phyloP scores from a whole-genome alignment of 2,797 vertebrate species.

The Cossypha niveicapilla region DNA sequence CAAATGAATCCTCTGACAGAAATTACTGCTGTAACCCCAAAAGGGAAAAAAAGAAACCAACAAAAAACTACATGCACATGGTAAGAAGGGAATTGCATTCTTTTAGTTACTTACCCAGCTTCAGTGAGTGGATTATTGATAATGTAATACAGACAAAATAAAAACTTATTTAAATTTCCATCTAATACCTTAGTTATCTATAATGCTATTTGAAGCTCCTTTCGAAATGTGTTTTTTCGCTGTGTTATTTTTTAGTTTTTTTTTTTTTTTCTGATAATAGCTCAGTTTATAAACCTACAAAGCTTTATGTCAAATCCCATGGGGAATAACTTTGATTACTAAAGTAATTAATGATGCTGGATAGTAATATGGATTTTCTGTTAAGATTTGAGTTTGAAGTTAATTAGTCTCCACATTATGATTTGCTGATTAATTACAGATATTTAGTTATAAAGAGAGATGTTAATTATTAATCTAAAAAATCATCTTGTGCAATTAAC shows the following conservation, averaged over 20 bases:
- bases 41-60: background rate
- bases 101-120: background rate
- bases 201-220: constrained; percentile 61
- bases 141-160: background rate
- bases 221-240: constrained; percentile 6
- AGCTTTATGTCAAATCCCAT: constrained; percentile 89
- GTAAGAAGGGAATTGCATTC: background rate
- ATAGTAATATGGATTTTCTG: constrained; percentile 96
- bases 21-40: background rate
- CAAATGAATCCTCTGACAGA: background rate
- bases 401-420: constrained; percentile 97
- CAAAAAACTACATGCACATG: fast-evolving
- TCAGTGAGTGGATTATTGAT: constrained; percentile 1
- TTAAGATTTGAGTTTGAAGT: constrained; percentile 98
- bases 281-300: constrained; percentile 75
- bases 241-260: background rate
- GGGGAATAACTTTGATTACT: constrained; percentile 95
- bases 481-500: constrained; percentile 94
- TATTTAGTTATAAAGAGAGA: constrained; percentile 98
- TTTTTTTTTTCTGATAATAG: constrained; percentile 48
- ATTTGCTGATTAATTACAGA: constrained; percentile 99
- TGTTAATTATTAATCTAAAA: constrained; percentile 99
- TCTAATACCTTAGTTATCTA: constrained; percentile 39
- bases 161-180: constrained; percentile 57
- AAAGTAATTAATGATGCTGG: constrained; percentile 95